Percentiles rank a stretch among this genome's conserved stretches.
phyloP scores from a whole-genome alignment of 2,888 invertebrate species.

The Volucella zonaria region DNA sequence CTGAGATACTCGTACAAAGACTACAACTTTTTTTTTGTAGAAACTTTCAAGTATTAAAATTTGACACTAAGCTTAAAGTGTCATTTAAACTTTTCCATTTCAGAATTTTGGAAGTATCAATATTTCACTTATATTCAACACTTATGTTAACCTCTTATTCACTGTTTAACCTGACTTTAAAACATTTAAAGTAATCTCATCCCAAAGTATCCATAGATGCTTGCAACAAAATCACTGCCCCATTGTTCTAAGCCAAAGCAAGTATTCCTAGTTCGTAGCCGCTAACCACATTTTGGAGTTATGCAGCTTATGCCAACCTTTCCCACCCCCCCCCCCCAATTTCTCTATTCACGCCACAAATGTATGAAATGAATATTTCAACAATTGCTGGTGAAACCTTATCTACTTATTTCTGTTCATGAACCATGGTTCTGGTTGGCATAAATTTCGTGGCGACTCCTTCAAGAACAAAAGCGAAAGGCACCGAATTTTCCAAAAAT shows the following conservation, averaged over 20 bases:
- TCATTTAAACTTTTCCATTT: no score
- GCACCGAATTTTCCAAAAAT: slow-evolving; percentile 13
- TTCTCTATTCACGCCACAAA: background rate
- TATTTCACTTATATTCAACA: no score
- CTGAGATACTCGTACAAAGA: no score
- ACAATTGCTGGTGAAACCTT: slow-evolving; percentile 31
- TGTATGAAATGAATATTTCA: slow-evolving; percentile 24
- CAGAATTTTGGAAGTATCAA: no score
- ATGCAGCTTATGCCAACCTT: background rate
- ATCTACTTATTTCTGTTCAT: slow-evolving; percentile 37
- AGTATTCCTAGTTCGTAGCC: background rate
- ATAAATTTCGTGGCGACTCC: slow-evolving; percentile 32
- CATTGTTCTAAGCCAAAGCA: background rate
- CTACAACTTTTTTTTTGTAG: no score
- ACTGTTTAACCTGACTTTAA: no score
- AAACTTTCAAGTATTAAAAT: no score
- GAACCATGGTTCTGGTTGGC: slow-evolving; percentile 42
- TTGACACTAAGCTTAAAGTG: no score
- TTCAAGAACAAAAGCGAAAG: slow-evolving; percentile 21
- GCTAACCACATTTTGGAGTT: slow-evolving; percentile 1
- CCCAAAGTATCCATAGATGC: background rate
- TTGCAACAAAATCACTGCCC: no score
- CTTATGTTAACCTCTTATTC: no score
- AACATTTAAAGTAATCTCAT: background rate
- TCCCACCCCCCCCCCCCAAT: no score